Base-by-base conservation (phyloP, 2,113 vertebrate species). In the Bucco capensis region DNA sequence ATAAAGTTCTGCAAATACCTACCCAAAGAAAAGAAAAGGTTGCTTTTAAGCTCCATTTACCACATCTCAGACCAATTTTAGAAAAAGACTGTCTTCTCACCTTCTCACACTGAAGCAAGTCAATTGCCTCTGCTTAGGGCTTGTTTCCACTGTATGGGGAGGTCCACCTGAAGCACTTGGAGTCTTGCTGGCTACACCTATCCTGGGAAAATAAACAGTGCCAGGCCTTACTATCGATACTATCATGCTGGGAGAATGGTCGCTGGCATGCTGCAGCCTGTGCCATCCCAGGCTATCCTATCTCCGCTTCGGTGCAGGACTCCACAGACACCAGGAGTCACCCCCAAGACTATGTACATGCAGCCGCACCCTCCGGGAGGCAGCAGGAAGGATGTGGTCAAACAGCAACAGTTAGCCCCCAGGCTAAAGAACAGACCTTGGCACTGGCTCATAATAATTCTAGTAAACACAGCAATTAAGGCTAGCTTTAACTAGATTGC, bases 381-480 rank as follows among this genome's bases (percentile, higher is more conserved):
- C 21, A 67, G 14, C 1, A 4, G 56, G 53, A 69, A 92, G 70
- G 83, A 90, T 84, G 81, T 72, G 84, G 84, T 89, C 86, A 92
- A 81, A 90, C 2, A 1, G 70, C 53, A 61, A 62, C 87, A 79
- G 61, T 31, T 88, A 70, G 35, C 44, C 77, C 22, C 10, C 35
- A 49, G 77, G 83, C 60, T 78, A 72, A 88, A 71, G 80, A 90
- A 67, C 64, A 92, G 77, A 54, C 27, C 70, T 89, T 94, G 81
- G 83, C 65, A 89, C 35, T 25, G 57, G 35, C 17, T 78, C 40
- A 33, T 19, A 27, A 3, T 46, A 49, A 35, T 67, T 72, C 37
- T 40, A 84, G 89, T 69, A 82, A 90, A 40, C 56, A 83, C 21
- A 31, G 83, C n/a, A 78, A n/a, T 69, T 60, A 81, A 37, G 27